Percentiles rank a stretch among this genome's conserved stretches.
These are phyloP conservation scores for Hydrolagus colliei DNA, from an alignment of 2,797 vertebrate species.

Conservation along the genomic window DNA sequence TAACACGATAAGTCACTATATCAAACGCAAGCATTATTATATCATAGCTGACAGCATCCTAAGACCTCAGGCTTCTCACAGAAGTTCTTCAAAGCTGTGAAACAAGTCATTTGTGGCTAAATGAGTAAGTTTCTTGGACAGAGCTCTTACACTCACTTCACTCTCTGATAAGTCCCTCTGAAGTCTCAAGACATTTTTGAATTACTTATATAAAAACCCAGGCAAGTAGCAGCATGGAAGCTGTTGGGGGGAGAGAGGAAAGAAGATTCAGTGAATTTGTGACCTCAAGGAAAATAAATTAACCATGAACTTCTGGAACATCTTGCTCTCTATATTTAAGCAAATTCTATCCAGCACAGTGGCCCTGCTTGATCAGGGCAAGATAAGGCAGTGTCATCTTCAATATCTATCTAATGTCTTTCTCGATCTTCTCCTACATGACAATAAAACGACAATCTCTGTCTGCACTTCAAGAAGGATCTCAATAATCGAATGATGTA, in stretches of 20 bases:
- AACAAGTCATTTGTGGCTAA: neutral
- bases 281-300: slow-evolving; percentile 16
- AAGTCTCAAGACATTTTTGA: neutral
- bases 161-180: neutral
- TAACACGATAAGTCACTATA: too few species aligned
- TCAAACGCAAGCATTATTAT: too few species aligned
- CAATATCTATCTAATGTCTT: too few species aligned
- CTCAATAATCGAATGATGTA: too few species aligned
- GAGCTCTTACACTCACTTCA: neutral
- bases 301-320: neutral
- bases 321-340: neutral
- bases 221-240: neutral
- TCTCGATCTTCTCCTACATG: neutral
- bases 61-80: neutral
- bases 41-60: neutral
- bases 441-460: too few species aligned
- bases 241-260: neutral
- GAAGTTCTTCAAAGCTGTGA: neutral
- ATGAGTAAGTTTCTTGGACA: neutral
- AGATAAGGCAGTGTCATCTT: neutral
- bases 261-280: neutral
- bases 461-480: too few species aligned
- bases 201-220: slow-evolving; percentile 19
- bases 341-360: neutral
- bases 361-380: neutral